These are phyloP conservation scores for Stegodyphus mimosarum DNA, from an alignment of 1,140 invertebrate genomes.

Conservation along the genomic window DNA sequence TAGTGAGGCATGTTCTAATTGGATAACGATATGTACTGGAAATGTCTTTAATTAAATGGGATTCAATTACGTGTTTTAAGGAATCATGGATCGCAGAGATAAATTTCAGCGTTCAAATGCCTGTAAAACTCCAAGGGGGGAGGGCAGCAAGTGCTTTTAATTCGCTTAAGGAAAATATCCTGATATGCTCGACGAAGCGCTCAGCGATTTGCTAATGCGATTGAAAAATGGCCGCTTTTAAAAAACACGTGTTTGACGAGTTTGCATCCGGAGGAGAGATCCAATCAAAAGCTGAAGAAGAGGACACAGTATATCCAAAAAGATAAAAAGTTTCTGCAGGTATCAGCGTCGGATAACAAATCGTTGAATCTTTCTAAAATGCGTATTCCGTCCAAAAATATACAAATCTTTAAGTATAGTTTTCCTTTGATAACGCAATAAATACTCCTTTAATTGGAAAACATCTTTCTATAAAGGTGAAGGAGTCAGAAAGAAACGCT, in stretches of 20 bases:
- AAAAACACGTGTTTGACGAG: conserved; percentile 29
- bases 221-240: conserved; percentile 38
- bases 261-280: too few species aligned
- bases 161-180: conserved; percentile 46
- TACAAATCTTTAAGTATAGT: too few species aligned
- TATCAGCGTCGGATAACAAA: too few species aligned
- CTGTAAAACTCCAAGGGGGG: conserved; percentile 48
- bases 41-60: conserved; percentile 58
- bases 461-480: too few species aligned
- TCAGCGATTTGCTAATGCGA: conserved; percentile 28
- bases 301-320: too few species aligned
- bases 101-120: conserved; percentile 51
- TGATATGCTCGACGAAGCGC: background rate
- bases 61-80: conserved; percentile 60
- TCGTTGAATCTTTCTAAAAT: too few species aligned
- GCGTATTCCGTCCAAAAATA: too few species aligned
- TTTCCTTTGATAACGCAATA: too few species aligned
- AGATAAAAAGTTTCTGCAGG: too few species aligned
- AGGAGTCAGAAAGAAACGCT: too few species aligned
- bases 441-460: too few species aligned
- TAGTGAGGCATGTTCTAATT: conserved; percentile 50
- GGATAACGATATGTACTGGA: conserved; percentile 60
- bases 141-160: conserved; percentile 51
- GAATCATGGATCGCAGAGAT: conserved; percentile 53
- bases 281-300: too few species aligned